Base-by-base conservation (phyloP, 1,140 invertebrate species). In the Bombyx mori region DNA sequence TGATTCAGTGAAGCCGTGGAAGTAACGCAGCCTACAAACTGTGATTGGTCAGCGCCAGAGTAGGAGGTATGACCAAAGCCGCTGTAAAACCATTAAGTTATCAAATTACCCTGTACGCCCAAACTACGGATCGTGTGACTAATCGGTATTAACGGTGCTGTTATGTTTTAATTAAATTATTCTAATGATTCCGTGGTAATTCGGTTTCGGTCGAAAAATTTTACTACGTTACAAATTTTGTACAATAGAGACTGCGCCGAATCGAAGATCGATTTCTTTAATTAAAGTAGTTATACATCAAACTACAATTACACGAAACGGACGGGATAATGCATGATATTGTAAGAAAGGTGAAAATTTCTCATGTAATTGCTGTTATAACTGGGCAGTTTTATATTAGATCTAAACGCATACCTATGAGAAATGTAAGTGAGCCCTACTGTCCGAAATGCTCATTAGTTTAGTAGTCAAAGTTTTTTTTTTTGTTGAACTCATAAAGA, bases 91-190 rank as follows among this genome's bases (percentile, higher is more conserved):
- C 69, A 82, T 82, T 79, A 81, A 65, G 62, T 66, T 77, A 69
- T 84, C 79, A 77, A 82, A 81, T 84, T 84, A 82, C 79, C 66
- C 56, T 69, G 62, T 68, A 77, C 79, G 79, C 79, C 79, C 76
- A 78, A 81, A 79, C 75, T 66, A 65, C 65, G 70, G 71, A 74
- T 73, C 68, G 79, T 84, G 75, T 81, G 77, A 85, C 82, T 82
- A 82, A 85, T 85, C 79, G 75, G 73, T 67, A 76, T 85, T 77
- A 82, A 77, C 78, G 69, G 68, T 76, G 76, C 68, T 79, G 79
- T 79, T 79, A 78, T 79, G 67, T 79, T 78, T 81, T 82, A 85
- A 85, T 85, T 85, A 81, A 82, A 85, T 84, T 82, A 82, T 73
- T 73, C 71, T 74, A 72, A 75, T 82, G 74, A 79, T 80, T 75